Evolutionary conservation across 2,888 invertebrate species (phyloP).

Genomic region (Seira musarum): DNA sequence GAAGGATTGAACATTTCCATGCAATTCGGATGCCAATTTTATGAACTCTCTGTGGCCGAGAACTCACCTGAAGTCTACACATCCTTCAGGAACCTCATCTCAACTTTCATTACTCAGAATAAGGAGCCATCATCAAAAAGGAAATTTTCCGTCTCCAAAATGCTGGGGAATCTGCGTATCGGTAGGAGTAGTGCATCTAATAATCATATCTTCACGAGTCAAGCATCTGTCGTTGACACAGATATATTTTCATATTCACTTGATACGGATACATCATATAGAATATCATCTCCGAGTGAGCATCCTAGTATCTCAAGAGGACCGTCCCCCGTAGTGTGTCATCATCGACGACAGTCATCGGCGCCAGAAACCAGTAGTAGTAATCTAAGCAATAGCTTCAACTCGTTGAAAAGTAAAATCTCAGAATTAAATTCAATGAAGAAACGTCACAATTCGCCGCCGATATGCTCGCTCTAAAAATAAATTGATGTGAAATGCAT

Average conservation of each 20-base stretch:
- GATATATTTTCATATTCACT: conserved; percentile 28
- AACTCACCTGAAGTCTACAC: conserved; percentile 83
- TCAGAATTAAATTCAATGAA: conserved; percentile 67
- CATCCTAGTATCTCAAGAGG: not conserved
- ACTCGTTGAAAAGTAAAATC: conserved; percentile 66
- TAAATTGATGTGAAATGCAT: too few species aligned
- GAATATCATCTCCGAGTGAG: not conserved
- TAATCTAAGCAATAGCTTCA: conserved; percentile 62
- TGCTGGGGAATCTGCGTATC: conserved; percentile 80
- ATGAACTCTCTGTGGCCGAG: conserved; percentile 86
- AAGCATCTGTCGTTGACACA: conserved; percentile 66
- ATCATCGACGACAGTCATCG: conserved; percentile 36
- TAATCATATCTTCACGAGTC: conserved; percentile 57
- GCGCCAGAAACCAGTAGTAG: conserved; percentile 38
- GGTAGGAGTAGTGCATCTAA: conserved; percentile 64
- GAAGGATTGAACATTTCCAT: conserved; percentile 81
- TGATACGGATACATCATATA: not conserved
- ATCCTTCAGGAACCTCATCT: conserved; percentile 77
- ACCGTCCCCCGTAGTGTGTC: conserved; percentile 14
- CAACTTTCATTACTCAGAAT: conserved; percentile 58
- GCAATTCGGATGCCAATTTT: conserved; percentile 80
- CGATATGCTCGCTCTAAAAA: conserved; percentile 66
- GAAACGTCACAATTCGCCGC: conserved; percentile 68
- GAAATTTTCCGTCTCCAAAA: conserved; percentile 85
- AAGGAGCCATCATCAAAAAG: conserved; percentile 56